phyloP scores from a whole-genome alignment of 2,797 vertebrate species.

The Bucorvus abyssinicus region DNA sequence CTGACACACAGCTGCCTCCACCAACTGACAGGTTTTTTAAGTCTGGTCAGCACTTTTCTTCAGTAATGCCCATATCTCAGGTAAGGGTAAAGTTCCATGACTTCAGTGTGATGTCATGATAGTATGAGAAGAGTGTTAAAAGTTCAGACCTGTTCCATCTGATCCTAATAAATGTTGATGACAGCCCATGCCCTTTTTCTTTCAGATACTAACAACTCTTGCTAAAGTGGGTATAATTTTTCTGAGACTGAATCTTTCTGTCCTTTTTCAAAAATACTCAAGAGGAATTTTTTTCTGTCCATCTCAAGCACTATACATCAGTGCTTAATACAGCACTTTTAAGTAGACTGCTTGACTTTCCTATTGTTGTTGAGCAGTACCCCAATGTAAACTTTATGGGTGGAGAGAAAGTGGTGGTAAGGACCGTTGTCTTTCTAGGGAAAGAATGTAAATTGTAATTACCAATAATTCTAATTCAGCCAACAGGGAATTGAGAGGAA shows the following conservation, averaged over 20 bases:
- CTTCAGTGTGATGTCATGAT: not conserved
- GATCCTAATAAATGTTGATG: constrained; percentile 29
- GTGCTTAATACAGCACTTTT: not conserved
- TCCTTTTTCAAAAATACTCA: not conserved
- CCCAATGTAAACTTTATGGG: not conserved
- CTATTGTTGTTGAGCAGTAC: not conserved
- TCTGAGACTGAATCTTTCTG: not conserved
- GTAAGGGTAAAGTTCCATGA: not conserved
- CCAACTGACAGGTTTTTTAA: not conserved
- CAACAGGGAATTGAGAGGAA: not conserved
- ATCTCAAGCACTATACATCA: not conserved
- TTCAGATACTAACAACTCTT: not conserved
- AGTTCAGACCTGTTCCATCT: not conserved
- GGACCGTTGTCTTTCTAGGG: not conserved
- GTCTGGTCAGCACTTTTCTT: not conserved
- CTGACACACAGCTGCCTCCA: not conserved
- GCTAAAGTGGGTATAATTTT: not conserved
- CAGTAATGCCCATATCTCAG: not conserved
- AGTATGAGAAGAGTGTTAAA: not conserved
- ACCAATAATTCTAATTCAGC: not conserved
- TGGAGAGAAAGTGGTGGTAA: not conserved
- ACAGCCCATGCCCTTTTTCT: not conserved
- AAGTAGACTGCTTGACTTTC: not conserved
- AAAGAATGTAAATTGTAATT: not conserved
- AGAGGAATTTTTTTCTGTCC: not conserved